These are phyloP conservation scores for Cryptocephalus primarius DNA, from an alignment of 2,888 invertebrate genomes.

Conservation along the genomic window DNA sequence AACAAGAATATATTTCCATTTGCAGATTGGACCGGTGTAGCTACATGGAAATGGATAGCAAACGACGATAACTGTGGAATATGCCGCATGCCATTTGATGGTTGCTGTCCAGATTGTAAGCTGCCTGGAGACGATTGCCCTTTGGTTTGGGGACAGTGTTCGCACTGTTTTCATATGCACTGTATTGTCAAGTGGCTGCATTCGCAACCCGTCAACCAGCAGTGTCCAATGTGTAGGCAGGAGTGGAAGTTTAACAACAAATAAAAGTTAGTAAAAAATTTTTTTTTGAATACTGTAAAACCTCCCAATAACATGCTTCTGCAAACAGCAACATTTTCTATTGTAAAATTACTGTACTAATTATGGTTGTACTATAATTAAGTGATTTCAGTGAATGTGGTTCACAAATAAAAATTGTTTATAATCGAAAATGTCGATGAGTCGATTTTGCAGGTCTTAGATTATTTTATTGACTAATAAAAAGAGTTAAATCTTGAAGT, in stretches of 20 bases:
- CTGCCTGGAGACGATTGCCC: constrained; percentile 97
- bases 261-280: constrained; percentile 28
- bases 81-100: constrained; percentile 98
- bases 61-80: constrained; percentile 99
- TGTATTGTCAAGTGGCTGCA: constrained; percentile 99
- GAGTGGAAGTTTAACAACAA: constrained; percentile 96
- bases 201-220: constrained; percentile 76
- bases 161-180: constrained; percentile 99
- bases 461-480: too few species aligned
- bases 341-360: too few species aligned
- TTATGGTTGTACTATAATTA: too few species aligned
- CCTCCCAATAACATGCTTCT: too few species aligned
- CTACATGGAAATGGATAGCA: constrained; percentile 98
- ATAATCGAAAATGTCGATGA: too few species aligned
- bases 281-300: background rate
- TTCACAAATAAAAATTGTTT: too few species aligned
- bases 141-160: constrained; percentile 95
- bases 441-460: too few species aligned
- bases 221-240: constrained; percentile 96
- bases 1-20: too few species aligned
- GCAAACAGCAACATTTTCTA: too few species aligned
- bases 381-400: too few species aligned
- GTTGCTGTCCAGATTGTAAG: constrained; percentile 96
- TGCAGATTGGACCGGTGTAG: constrained; percentile 85
- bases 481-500: too few species aligned